These are phyloP conservation scores for Menidia menidia DNA, from an alignment of 2,797 vertebrate genomes.

Conservation along the genomic window DNA sequence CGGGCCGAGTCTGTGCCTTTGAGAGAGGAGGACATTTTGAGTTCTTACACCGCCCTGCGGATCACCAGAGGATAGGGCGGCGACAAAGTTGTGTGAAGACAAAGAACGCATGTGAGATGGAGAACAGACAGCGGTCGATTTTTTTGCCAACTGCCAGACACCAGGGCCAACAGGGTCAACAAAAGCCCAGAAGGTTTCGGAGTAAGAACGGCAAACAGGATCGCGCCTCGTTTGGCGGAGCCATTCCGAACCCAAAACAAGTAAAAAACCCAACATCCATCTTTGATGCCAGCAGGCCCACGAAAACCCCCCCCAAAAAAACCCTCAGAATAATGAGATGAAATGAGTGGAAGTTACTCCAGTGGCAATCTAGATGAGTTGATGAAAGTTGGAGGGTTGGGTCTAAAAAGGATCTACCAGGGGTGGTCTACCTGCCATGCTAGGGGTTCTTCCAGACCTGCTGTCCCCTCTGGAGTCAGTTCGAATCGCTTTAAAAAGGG, in stretches of 20 bases:
- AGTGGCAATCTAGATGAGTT: conserved; percentile 1
- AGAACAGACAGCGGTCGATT: no score
- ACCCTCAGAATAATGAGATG: no score
- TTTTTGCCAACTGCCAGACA: no score
- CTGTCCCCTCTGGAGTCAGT: conserved; percentile 73
- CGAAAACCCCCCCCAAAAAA: no score
- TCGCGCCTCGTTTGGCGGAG: conserved; percentile 3
- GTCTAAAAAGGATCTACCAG: conserved; percentile 44
- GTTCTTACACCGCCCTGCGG: neutral
- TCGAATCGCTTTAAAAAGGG: conserved; percentile 71
- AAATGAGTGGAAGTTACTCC: conserved; percentile 10
- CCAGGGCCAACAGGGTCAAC: no score
- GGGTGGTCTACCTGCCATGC: conserved; percentile 76
- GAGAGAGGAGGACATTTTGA: neutral
- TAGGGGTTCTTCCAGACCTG: conserved; percentile 75
- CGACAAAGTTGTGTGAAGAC: neutral
- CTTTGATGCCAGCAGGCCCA: no score
- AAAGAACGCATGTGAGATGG: neutral
- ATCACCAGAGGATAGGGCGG: neutral
- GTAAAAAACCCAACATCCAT: neutral
- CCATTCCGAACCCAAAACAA: neutral
- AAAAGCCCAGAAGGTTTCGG: no score
- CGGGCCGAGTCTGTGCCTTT: conserved; percentile 90
- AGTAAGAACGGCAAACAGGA: no score
- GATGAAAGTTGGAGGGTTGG: conserved; percentile 23